phyloP scores from a whole-genome alignment of 2,113 vertebrate species.

The Pelvicachromis taeniatus region DNA sequence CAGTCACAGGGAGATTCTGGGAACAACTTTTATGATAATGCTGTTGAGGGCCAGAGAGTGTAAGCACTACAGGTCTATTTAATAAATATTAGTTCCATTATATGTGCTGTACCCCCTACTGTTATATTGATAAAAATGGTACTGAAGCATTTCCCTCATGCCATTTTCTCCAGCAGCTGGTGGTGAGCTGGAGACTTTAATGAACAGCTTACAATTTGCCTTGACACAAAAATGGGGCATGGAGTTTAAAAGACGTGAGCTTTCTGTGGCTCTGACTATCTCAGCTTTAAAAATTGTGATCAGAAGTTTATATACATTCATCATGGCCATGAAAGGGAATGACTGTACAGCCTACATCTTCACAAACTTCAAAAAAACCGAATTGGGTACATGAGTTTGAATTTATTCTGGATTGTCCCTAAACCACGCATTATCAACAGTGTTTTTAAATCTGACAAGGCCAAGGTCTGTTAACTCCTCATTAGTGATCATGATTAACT shows the following conservation, averaged over 20 bases:
- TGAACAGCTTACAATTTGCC: neutral
- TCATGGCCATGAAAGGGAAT: neutral
- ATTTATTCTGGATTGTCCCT: neutral
- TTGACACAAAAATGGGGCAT: neutral
- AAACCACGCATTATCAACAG: neutral
- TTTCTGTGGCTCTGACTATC: neutral
- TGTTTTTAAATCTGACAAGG: neutral
- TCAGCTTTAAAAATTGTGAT: neutral
- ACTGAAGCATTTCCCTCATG: neutral
- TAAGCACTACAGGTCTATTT: neutral
- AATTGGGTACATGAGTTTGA: neutral
- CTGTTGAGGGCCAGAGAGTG: neutral
- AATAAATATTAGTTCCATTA: slow-evolving; percentile 12
- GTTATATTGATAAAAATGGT: neutral
- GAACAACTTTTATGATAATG: slow-evolving; percentile 48
- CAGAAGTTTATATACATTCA: neutral
- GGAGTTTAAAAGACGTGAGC: neutral
- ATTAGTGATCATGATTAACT: neutral
- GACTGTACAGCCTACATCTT: neutral
- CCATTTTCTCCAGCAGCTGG: neutral
- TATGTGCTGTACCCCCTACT: neutral
- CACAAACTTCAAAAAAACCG: neutral
- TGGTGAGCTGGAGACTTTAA: neutral
- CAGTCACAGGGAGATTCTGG: slow-evolving; percentile 34
- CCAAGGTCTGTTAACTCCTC: neutral